Base-by-base conservation (phyloP, 2,113 vertebrate genomes). In the Elephantulus edwardii region DNA sequence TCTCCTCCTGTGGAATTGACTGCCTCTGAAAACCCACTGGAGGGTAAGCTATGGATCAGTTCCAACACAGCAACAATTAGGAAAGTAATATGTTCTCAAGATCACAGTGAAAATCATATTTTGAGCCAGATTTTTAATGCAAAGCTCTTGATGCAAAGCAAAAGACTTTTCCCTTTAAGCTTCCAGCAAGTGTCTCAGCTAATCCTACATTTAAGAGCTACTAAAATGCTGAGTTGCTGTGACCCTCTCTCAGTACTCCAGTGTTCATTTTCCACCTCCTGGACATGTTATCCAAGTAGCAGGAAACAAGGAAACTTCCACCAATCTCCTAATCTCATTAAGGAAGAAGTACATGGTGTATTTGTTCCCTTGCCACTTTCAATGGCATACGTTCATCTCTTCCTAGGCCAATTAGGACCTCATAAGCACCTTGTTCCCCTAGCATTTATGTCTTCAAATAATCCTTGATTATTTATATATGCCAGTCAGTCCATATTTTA, bases 341-440 rank as follows among this genome's bases (percentile, higher is more conserved):
- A n/a, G 60, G 48, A 90, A 71, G 30, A 84, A 76, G 40, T 35
- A 70, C 24, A 76, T 24, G 24, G 8, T 74, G 71, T 86, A 26
- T 35, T 80, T 60, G 48, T 90, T 89, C 62, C 56, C 22, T 86
- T 93, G 48, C 74, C 42, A 82, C 38, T 74, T 93, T 10, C 52
- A 44, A 78, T 89, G 46, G 56, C 35, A 89, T 93, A 89, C 70
- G 87, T 87, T 85, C 33, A 92, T 89, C 28, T 40, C 87, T 89
- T 91, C 11, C 30, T 46, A 87, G 56, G 35, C 38, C 87, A 85
- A 82, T 90, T 93, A 94, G 70, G 90, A 92, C 26, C 22, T 94
- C 86, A 19, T 20, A 66, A 91, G 44, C 30, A 84, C 3, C 30
- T 82, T 81, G 54, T 58, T 86, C 38, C 12, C 38, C 24, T 85